Conservation (phyloP, 2,888 invertebrate species). For the Schizaphis graminum region DNA sequence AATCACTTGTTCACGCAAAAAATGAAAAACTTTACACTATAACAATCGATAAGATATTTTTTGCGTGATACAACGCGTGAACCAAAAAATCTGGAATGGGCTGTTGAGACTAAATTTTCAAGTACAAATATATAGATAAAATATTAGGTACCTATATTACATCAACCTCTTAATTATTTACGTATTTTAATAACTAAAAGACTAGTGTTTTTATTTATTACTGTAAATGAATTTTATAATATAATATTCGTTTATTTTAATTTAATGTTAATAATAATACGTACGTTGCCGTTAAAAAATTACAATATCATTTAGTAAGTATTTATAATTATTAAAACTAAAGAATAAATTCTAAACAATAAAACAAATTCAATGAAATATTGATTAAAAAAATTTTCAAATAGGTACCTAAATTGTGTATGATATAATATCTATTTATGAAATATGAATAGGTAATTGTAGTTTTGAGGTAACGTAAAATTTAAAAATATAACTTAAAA, state of each 20-base stretch:
- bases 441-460: too few relatives aligned
- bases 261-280: neutral
- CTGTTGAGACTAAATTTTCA: neutral
- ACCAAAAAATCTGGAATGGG: neutral
- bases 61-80: fast-evolving
- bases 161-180: neutral
- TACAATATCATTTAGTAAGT: neutral
- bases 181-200: neutral
- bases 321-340: neutral
- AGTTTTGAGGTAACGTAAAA: neutral
- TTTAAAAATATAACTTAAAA: neutral
- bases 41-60: neutral
- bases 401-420: neutral
- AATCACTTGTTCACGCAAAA: neutral
- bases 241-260: neutral
- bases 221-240: neutral
- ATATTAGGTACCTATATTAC: neutral
- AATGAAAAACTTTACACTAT: neutral
- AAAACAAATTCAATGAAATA: too few relatives aligned
- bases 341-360: neutral
- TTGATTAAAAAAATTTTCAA: neutral
- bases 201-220: neutral
- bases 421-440: neutral
- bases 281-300: neutral
- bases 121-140: neutral